phyloP scores from a whole-genome alignment of 2,797 vertebrate genomes.

The Enteromius trimaculatus region DNA sequence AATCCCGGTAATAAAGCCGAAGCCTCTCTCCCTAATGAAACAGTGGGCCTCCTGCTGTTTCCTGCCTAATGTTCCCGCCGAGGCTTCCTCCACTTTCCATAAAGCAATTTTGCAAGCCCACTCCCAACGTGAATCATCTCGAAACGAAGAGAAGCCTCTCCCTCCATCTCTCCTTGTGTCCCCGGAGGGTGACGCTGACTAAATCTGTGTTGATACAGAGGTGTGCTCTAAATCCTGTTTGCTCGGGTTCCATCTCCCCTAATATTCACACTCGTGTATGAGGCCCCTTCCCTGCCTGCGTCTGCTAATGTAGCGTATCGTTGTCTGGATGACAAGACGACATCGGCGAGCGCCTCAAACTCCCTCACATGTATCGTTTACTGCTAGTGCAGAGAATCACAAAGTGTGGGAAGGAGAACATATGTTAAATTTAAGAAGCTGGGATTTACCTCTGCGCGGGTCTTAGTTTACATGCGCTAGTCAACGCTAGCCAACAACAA shows the following conservation, averaged over 20 bases:
- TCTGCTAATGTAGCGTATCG: conserved; percentile 48
- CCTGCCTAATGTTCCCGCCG: conserved; percentile 67
- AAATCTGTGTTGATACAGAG: conserved; percentile 52
- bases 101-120: conserved; percentile 75
- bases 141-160: conserved; percentile 68
- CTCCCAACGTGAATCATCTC: conserved; percentile 75
- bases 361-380: conserved; percentile 23
- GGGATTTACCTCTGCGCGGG: conserved; percentile 51
- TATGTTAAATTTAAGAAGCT: conserved; percentile 56
- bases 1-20: conserved; percentile 71
- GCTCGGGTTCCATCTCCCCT: conserved; percentile 68
- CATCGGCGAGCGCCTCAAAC: conserved; percentile 29
- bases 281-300: conserved; percentile 56
- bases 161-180: conserved; percentile 45
- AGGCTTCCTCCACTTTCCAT: conserved; percentile 72
- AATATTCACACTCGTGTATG: conserved; percentile 66
- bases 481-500: conserved; percentile 20
- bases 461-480: conserved; percentile 36
- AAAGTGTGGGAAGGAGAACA: conserved; percentile 57
- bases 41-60: conserved; percentile 68
- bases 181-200: conserved; percentile 55
- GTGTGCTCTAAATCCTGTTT: conserved; percentile 64
- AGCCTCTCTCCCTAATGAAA: conserved; percentile 74
- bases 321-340: conserved; percentile 46
- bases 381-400: conserved; percentile 22